Conservation (phyloP, 2,797 vertebrate species). For the Liasis olivaceus region DNA sequence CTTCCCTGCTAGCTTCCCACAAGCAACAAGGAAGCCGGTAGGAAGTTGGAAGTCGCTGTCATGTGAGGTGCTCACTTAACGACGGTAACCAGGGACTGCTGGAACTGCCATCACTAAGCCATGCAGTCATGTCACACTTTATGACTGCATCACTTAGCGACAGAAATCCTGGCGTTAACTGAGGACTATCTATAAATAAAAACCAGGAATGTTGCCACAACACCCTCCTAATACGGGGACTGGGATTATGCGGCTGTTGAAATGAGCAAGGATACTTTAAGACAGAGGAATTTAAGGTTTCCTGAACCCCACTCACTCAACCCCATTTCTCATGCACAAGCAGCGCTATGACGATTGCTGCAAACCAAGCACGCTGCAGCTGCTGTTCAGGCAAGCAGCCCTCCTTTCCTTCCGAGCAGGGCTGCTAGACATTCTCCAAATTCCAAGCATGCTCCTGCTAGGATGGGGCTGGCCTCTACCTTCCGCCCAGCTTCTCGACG, state of each 20-base stretch:
- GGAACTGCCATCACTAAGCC: no score
- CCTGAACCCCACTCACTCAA: neutral
- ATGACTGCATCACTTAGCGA: no score
- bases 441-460: slow-evolving; percentile 2
- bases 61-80: no score
- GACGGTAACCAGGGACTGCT: no score
- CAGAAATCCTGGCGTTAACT: neutral
- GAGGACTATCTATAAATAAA: neutral
- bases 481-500: slow-evolving; percentile 87
- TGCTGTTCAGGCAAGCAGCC: neutral
- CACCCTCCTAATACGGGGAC: neutral
- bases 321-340: neutral
- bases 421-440: neutral
- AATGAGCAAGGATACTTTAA: neutral
- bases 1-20: no score
- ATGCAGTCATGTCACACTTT: no score
- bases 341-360: neutral
- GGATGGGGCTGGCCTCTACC: slow-evolving; percentile 66
- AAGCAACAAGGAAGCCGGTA: no score
- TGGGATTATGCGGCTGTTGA: no score
- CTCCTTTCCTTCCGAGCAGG: neutral
- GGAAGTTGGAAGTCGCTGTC: no score
- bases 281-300: neutral
- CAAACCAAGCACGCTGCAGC: neutral
- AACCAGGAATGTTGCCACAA: neutral